Evolutionary conservation across 2,797 vertebrate species (phyloP).

Genomic region (Thalassophryne amazonica): DNA sequence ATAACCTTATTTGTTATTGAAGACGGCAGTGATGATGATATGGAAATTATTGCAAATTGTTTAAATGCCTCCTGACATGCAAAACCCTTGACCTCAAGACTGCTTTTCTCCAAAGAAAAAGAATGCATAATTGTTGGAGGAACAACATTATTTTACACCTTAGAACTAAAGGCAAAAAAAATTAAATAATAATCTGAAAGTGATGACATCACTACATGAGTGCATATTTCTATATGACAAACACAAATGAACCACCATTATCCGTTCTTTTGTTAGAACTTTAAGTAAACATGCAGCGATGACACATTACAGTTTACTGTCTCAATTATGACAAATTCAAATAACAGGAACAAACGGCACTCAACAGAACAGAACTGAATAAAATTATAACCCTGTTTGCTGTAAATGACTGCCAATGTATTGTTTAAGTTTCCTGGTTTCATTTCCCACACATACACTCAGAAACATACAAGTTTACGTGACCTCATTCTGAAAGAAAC

Average conservation of each 20-base stretch:
- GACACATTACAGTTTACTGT: constrained; percentile 14
- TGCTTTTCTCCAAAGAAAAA: constrained; percentile 61
- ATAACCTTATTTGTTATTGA: constrained; percentile 82
- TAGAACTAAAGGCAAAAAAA: too few relatives aligned
- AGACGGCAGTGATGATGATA: constrained; percentile 75
- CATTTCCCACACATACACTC: constrained; percentile 74
- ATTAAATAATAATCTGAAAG: too few relatives aligned
- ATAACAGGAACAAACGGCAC: constrained; percentile 62
- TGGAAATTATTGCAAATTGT: constrained; percentile 85
- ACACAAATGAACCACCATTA: too few relatives aligned
- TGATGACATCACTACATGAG: constrained; percentile 5
- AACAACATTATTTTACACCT: too few relatives aligned
- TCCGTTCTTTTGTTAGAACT: too few relatives aligned
- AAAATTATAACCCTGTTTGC: constrained; percentile 67
- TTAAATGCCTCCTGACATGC: constrained; percentile 76
- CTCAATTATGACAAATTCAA: constrained; percentile 56
- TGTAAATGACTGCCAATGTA: constrained; percentile 67
- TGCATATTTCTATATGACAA: constrained; percentile 19
- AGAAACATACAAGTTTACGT: constrained; percentile 70
- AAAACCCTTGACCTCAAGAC: constrained; percentile 74
- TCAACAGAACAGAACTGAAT: constrained; percentile 51
- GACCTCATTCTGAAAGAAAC: constrained; percentile 69
- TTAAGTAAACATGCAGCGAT: constrained; percentile 32
- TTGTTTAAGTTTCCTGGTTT: constrained; percentile 75
- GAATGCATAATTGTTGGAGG: constrained; percentile 63